A percentile compares a stretch with the other conserved stretches of the same genome.
Evolutionary conservation across 2,113 vertebrate genomes (phyloP).

Genomic region (Hassar affinis): DNA sequence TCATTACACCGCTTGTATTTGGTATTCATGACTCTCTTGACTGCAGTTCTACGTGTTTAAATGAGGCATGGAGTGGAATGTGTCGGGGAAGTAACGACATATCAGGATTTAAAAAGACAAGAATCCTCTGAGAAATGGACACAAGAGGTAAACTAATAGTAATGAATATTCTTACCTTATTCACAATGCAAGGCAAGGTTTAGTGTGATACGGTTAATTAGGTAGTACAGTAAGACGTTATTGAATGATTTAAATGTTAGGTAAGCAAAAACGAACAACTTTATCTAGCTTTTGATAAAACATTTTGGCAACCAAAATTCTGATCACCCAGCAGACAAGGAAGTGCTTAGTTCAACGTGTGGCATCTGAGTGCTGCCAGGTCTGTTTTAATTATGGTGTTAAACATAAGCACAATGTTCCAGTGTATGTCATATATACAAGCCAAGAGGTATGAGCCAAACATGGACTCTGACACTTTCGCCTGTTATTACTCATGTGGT

Average conservation of each 20-base stretch:
- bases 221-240: not conserved
- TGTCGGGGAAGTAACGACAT: not conserved
- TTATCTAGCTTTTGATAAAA: not conserved
- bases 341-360: constrained; percentile 9
- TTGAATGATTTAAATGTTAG: not conserved
- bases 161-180: not conserved
- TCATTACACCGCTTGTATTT: not conserved
- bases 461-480: constrained; percentile 24
- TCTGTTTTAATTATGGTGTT: constrained; percentile 49
- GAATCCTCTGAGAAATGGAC: not conserved
- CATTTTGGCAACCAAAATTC: not conserved
- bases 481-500: not conserved
- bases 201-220: not conserved
- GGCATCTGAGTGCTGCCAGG: constrained; percentile 22
- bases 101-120: not conserved
- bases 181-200: not conserved
- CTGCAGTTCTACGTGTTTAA: not conserved
- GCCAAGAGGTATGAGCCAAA: constrained; percentile 42
- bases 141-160: too few relatives aligned
- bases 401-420: constrained; percentile 43
- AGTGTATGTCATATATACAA: constrained; percentile 40
- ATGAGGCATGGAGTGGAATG: not conserved
- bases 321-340: not conserved
- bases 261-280: not conserved
- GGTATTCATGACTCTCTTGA: not conserved